phyloP scores from a whole-genome alignment of 2,797 vertebrate species.

The Rhynchonycteris naso region DNA sequence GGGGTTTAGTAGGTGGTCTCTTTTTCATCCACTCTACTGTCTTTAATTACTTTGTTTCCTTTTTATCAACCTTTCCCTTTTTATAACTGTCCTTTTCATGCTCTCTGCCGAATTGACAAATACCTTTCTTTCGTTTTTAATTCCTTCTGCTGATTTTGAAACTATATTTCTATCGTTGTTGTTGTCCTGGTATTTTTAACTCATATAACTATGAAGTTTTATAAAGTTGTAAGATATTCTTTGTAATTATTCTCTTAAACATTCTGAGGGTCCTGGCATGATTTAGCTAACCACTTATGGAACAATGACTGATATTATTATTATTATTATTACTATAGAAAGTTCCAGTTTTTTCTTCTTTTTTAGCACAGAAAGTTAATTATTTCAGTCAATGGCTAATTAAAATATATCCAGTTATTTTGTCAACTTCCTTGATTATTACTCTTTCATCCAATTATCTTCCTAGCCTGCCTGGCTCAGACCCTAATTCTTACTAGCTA shows the following conservation, averaged over 20 bases:
- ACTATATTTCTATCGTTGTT: not conserved
- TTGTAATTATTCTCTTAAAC: not conserved
- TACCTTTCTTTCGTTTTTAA: slow-evolving; percentile 24
- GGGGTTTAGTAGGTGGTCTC: too few species aligned
- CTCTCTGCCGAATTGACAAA: slow-evolving; percentile 4
- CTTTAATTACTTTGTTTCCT: slow-evolving; percentile 8
- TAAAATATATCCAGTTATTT: not conserved
- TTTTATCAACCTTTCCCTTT: slow-evolving; percentile 12
- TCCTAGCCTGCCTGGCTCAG: not conserved
- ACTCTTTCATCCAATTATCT: not conserved
- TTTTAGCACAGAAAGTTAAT: not conserved
- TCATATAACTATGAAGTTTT: not conserved
- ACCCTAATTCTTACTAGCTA: not conserved
- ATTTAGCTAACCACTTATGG: not conserved
- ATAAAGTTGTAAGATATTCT: not conserved
- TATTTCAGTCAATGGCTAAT: not conserved
- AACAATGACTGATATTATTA: not conserved
- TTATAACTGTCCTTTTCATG: not conserved
- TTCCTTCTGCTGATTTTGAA: slow-evolving; percentile 19
- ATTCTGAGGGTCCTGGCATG: not conserved
- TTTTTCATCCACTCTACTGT: not conserved
- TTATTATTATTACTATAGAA: not conserved
- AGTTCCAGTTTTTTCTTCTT: not conserved
- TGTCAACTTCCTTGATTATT: not conserved
- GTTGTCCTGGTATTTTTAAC: slow-evolving; percentile 5